Evolutionary conservation across 2,113 vertebrate species (phyloP), one percentile per base, ranked within the genome.

Genomic region (Pholis gunnellus): DNA sequence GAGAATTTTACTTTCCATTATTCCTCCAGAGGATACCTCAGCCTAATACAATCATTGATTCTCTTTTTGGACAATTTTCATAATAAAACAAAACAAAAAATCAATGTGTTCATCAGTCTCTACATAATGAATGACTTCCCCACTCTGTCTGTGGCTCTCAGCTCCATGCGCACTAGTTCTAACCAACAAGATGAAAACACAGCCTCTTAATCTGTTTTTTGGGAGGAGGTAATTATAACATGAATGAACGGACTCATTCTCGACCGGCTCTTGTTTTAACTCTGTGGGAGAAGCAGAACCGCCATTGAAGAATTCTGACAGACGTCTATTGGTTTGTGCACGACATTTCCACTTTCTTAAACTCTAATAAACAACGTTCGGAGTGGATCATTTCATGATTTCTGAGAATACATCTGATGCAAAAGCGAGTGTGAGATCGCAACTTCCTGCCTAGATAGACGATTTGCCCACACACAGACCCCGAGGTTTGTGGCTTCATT

Each of bases 381-480:
- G 0, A 68, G 59, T 18, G 1, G 18, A 61, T 6, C 9, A 14
- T 46, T 79, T 78, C 25, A 48, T 68, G 72, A 78, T 89, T 89
- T 81, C 70, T 86, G 85, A 83, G 71, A 82, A 56, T 14, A 48
- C 57, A n/a, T 81, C 17, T 40, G 70, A 81, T 48, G 42, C 61
- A 86, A 71, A 75, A 34, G 50, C 18, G 42, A 22, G 69, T 5
- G 63, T 63, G 73, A 61, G 64, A 84, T 74, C 17, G 34, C 38
- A 20, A 50, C 72, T 92, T 92, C 89, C 91, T 88, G 91, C 34
- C 4, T 5, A 89, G 91, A 92, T 90, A n/a, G 56, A 63, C 36
- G 83, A 75, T 74, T 46, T 75, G 34, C 79, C 73, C 2, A 86
- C 65, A 71, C 8, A 38, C 50, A 48, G 66, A 48, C 82, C 83